Percentiles rank a stretch among this genome's conserved stretches.
These are phyloP conservation scores for Musca domestica DNA, from an alignment of 1,140 invertebrate genomes.

Conservation along the genomic window DNA sequence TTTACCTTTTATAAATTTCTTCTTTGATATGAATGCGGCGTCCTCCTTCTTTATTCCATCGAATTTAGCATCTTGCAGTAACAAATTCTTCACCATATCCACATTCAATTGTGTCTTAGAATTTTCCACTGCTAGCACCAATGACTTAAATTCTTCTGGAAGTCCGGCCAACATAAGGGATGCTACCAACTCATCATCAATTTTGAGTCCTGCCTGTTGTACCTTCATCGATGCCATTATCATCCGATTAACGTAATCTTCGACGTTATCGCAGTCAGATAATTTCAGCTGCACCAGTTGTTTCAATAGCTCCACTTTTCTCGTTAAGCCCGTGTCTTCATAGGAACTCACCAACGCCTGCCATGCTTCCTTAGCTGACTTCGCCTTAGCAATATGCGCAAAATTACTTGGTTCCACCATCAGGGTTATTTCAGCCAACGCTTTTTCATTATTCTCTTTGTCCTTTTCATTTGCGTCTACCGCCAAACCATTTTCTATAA, in stretches of 20 bases:
- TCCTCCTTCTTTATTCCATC: constrained; percentile 8
- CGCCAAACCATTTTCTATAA: too few species aligned
- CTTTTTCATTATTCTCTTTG: neutral
- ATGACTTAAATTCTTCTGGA: neutral
- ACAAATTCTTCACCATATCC: constrained; percentile 37
- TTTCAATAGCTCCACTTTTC: constrained; percentile 25
- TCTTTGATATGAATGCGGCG: constrained; percentile 8
- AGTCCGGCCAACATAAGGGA: constrained; percentile 9
- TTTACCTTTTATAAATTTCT: constrained; percentile 28
- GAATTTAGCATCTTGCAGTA: constrained; percentile 44
- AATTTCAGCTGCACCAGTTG: constrained; percentile 27
- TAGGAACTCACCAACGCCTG: constrained; percentile 6
- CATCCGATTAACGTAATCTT: constrained; percentile 21
- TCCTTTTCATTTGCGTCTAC: too few species aligned
- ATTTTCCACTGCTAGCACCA: neutral
- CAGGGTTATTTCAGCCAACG: constrained; percentile 10
- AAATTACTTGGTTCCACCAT: constrained; percentile 25
- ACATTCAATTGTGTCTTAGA: neutral
- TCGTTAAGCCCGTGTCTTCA: constrained; percentile 26
- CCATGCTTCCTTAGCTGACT: constrained; percentile 18
- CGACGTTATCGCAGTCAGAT: constrained; percentile 14
- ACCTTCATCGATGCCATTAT: constrained; percentile 24
- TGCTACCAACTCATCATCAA: constrained; percentile 24
- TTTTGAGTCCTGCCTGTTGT: constrained; percentile 25
- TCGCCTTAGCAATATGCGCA: constrained; percentile 14